These are phyloP conservation scores for Todus mexicanus DNA, from an alignment of 2,797 vertebrate species.

Conservation along the genomic window DNA sequence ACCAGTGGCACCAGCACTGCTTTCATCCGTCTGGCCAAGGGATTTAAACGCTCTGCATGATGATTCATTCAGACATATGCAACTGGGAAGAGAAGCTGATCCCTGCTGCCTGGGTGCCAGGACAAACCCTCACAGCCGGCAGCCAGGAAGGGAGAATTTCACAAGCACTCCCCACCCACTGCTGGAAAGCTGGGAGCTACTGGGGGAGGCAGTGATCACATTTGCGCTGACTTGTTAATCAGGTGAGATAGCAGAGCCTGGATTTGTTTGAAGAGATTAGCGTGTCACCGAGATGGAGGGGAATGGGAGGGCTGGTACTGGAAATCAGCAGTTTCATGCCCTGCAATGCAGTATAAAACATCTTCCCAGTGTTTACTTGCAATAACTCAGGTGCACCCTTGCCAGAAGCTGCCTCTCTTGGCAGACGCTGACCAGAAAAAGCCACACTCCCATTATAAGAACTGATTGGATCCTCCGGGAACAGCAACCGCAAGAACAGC, in stretches of 20 bases:
- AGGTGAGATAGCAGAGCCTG: background rate
- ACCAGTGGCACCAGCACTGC: background rate
- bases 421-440: conserved; percentile 28
- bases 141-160: background rate
- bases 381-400: conserved; percentile 9
- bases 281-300: fast-evolving
- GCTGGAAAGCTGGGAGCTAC: background rate
- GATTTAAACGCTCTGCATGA: conserved; percentile 4
- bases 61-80: conserved; percentile 16
- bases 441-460: background rate
- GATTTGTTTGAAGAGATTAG: background rate
- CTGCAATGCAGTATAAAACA: conserved; percentile 46
- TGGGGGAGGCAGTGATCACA: background rate
- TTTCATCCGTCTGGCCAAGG: background rate
- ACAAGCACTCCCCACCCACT: background rate
- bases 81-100: background rate
- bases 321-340: conserved; percentile 8
- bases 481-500: background rate
- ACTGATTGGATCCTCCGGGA: background rate
- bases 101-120: background rate
- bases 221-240: background rate
- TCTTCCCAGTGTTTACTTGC: background rate
- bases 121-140: background rate
- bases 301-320: background rate
- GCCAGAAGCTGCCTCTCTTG: conserved; percentile 55